Conservation (phyloP, 2,797 vertebrate species). For the Perodicticus potto region DNA sequence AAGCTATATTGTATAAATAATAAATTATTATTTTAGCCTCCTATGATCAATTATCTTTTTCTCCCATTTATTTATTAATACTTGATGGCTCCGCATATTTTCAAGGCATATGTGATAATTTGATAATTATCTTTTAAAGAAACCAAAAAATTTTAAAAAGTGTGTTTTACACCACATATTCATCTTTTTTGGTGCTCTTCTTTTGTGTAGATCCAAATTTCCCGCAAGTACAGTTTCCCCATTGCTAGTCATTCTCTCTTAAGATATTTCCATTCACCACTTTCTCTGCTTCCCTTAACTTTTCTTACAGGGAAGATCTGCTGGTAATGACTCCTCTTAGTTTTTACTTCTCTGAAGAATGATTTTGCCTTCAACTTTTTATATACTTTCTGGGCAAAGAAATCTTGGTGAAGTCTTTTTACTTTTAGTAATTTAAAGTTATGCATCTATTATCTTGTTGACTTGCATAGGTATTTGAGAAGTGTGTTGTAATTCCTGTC, state of each 20-base stretch:
- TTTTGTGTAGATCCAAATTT: background rate
- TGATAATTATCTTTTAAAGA: no score
- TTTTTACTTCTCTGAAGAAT: slow-evolving; percentile 11
- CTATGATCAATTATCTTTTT: background rate
- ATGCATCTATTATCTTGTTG: background rate
- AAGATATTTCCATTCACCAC: no score
- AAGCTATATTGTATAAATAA: background rate
- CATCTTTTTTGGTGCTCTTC: background rate
- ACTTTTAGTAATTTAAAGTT: background rate
- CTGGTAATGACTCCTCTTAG: background rate
- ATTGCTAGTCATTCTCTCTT: background rate
- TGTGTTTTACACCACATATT: background rate
- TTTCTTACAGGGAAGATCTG: background rate
- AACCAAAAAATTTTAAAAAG: background rate
- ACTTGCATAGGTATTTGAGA: background rate
- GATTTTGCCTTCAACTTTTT: slow-evolving; percentile 30
- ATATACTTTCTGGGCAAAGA: background rate
- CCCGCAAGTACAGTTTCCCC: background rate
- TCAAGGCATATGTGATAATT: no score
- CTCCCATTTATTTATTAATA: no score
- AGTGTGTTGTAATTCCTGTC: background rate
- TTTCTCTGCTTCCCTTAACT: background rate
- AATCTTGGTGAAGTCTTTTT: background rate
- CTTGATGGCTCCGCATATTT: no score
- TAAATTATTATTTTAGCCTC: background rate